Base-by-base conservation (phyloP, 1,140 invertebrate species). In the Drosophila dunni region DNA sequence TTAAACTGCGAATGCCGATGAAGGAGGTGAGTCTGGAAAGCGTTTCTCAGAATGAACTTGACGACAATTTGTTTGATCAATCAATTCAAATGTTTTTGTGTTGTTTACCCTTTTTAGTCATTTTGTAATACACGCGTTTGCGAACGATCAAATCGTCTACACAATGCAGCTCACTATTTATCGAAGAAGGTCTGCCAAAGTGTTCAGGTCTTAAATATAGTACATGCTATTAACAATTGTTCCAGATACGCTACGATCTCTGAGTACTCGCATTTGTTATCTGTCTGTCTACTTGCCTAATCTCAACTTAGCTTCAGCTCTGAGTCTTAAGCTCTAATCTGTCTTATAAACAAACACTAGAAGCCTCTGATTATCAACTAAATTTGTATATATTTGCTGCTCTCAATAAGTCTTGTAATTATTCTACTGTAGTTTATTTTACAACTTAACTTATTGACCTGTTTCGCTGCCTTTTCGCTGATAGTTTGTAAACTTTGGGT, bases 1-100 rank as follows among this genome's bases (percentile, higher is more conserved):
- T 99, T 78, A 98, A 98, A 92, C 94, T 99, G 33, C 95, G 98
- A 92, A 97, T 99, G 96, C 98, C 98, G 10, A 98, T 99, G 95
- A 97, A 97, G 94, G 95, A 97, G 93, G 94, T 97, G 80, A 83
- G 81, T 68, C 2, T 0, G 0, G 1, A 33, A 44, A 13, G 8
- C 24, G 24, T 4, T 0, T 29, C 7, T 56, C 13, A 15, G 44
- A 46, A 34, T 53, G 50, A 8, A 36, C 13, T 53, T 53, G 10
- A 6, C 48, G 33, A 33, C 48, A 29, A 50, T 15, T 36, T 53
- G 50, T 53, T 53, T 54, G 50, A 64, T 44, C 62, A 45, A 44
- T 64, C 10, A 44, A 38, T 20, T 7, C 24, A 4, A 20, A 44
- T 29, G 7, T 38, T 63, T 10, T 29, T 64, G 7, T 48, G 36